phyloP scores from a whole-genome alignment of 2,888 invertebrate species.

The Prosopocoilus inquinatus region DNA sequence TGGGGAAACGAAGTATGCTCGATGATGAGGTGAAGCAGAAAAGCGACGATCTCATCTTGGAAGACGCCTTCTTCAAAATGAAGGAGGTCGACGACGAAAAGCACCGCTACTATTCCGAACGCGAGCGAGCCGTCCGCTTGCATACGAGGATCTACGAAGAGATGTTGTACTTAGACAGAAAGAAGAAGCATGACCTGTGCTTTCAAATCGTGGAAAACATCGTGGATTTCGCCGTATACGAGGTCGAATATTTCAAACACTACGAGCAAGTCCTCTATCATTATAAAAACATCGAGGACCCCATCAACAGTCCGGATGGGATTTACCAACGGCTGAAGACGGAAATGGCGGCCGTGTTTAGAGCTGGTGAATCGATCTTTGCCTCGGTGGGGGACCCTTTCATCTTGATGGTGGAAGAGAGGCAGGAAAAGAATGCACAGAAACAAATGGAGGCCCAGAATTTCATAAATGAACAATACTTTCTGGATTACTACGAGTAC shows the following conservation, averaged over 20 bases:
- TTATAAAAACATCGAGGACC: too few relatives aligned
- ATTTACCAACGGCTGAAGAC: constrained; percentile 48
- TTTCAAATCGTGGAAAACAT: constrained; percentile 56
- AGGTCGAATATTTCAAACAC: constrained; percentile 52
- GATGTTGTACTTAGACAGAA: constrained; percentile 53
- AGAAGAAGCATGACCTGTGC: constrained; percentile 55
- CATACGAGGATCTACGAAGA: constrained; percentile 57
- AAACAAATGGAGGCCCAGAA: too few relatives aligned
- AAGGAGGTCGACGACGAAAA: constrained; percentile 18
- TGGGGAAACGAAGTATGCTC: constrained; percentile 55
- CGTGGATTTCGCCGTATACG: constrained; percentile 56
- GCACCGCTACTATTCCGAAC: constrained; percentile 47
- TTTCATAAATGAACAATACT: constrained; percentile 41
- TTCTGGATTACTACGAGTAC: constrained; percentile 57
- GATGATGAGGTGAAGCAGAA: constrained; percentile 54
- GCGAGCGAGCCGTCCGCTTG: constrained; percentile 53
- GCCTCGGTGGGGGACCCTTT: constrained; percentile 48
- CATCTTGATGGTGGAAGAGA: constrained; percentile 41
- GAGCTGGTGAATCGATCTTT: constrained; percentile 57
- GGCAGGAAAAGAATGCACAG: constrained; percentile 32
- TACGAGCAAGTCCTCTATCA: constrained; percentile 33
- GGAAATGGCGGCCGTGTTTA: constrained; percentile 59
- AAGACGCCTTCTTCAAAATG: constrained; percentile 31
- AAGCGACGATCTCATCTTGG: constrained; percentile 52
- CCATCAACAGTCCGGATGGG: too few relatives aligned